Percentiles rank a stretch among this genome's conserved stretches.
Evolutionary conservation across 1,140 invertebrate species (phyloP).

Genomic region (Caenorhabditis brenneri): DNA sequence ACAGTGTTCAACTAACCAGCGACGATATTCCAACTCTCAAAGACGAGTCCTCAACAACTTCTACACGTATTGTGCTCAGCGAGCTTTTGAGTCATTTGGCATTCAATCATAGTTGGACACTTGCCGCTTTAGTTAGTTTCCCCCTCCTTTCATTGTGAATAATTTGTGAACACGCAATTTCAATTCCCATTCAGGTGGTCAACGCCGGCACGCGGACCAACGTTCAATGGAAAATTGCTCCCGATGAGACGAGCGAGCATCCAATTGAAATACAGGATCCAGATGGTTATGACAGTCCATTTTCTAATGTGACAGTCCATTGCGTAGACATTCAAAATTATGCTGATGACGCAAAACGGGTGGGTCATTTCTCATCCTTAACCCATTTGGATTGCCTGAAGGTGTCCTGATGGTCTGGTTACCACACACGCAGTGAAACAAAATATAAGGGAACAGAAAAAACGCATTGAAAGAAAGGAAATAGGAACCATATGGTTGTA

Average conservation of each 20-base stretch:
- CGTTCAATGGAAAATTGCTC: conserved; percentile 11
- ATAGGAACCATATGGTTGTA: conserved; percentile 42
- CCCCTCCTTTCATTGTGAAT: background rate
- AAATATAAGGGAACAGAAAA: background rate
- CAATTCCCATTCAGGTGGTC: conserved; percentile 22
- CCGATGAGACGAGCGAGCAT: conserved; percentile 1
- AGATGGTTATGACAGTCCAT: conserved; percentile 11
- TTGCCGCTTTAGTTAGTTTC: conserved; percentile 5
- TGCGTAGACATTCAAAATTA: conserved; percentile 39
- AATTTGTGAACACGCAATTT: conserved; percentile 40
- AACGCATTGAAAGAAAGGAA: conserved; percentile 16
- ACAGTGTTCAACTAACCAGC: conserved; percentile 12
- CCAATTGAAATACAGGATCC: conserved; percentile 8
- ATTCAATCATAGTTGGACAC: conserved; percentile 35
- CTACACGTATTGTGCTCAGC: conserved; percentile 24
- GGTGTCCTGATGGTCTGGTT: conserved; percentile 3
- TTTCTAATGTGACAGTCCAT: background rate
- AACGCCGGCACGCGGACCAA: conserved; percentile 14
- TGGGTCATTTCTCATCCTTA: conserved; percentile 10
- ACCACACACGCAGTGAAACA: background rate
- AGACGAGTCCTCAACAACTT: background rate
- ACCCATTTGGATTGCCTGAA: background rate
- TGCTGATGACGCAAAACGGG: conserved; percentile 22
- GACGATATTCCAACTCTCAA: background rate
- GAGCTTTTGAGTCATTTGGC: conserved; percentile 28